Conservation (phyloP, 2,888 invertebrate genomes). For the Podotricha telesiphe region DNA sequence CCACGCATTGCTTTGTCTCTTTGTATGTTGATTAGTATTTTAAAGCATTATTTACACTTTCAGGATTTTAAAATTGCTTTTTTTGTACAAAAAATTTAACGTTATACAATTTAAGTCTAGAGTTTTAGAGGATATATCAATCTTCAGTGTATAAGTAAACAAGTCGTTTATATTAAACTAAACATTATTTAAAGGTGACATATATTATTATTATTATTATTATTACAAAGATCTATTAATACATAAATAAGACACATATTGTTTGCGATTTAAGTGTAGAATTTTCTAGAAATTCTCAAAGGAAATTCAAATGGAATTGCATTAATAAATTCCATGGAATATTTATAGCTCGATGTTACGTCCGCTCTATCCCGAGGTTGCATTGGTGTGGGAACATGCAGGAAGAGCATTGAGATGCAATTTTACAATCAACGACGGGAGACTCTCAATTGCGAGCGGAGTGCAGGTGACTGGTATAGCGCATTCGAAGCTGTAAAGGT, state of each 20-base stretch:
- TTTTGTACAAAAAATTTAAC: no score
- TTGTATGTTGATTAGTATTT: background rate
- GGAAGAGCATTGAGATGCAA: constrained; percentile 50
- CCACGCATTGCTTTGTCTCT: background rate
- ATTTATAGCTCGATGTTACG: constrained; percentile 26
- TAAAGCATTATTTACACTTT: no score
- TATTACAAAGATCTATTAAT: background rate
- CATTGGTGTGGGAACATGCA: constrained; percentile 39
- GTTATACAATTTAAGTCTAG: no score
- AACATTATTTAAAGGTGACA: background rate
- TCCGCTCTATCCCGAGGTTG: constrained; percentile 32
- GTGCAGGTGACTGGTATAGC: constrained; percentile 50
- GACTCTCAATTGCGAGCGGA: constrained; percentile 46
- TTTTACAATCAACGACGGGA: constrained; percentile 53
- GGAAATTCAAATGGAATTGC: background rate
- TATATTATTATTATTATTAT: background rate
- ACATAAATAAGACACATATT: background rate
- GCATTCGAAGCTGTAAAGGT: constrained; percentile 41
- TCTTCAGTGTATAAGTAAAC: no score
- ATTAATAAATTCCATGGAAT: constrained; percentile 25
- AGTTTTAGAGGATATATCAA: no score
- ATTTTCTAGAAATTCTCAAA: constrained; percentile 17
- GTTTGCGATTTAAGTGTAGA: background rate
- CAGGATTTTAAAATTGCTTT: no score
- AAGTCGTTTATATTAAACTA: background rate